Base-by-base conservation (phyloP, 2,113 vertebrate genomes). In the Merops nubicus region DNA sequence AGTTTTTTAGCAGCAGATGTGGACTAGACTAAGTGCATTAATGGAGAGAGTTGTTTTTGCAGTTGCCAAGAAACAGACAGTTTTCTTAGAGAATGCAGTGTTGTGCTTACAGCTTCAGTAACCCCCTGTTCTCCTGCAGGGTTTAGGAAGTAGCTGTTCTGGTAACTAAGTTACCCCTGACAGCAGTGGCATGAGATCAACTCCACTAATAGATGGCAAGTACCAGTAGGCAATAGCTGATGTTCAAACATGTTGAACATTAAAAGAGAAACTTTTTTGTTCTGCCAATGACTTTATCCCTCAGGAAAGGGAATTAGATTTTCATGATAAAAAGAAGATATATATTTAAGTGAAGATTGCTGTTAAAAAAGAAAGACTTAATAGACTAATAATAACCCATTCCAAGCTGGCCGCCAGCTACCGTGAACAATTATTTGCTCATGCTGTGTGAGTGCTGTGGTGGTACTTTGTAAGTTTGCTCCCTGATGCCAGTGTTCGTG, bases 41-140 rank as follows among this genome's bases (percentile, higher is more conserved):
- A 98, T 96, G 97, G 95, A 97, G 94, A 96, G 96, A 87, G 88
- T 85, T 98, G 97, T 98, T 98, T 77, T 97, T 73, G 88, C 85
- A 78, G 98, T 98, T 98, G 97, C 98, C 97, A 97, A 97, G 98
- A 91, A 96, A 98, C 97, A 43, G 92, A 8, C 22, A 85, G 93
- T 96, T 97, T 96, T 97, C 95, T 95, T 88, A 3, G 20, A 96
- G 95, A 96, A 96, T 95, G 88, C 88, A 84, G 92, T 29, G 95
- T 65, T 97, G 91, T 95, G 80, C 76, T 95, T 34, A 20, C 62
- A 77, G 96, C 76, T 93, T 88, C 79, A 83, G 93, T 82, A 94
- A 95, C 82, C 89, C 91, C 86, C 85, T 82, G 50, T 84, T 96
- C 90, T 94, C 93, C 96, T 89, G 82, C 40, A 93, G 91, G 74